Evolutionary conservation across 1,140 invertebrate genomes (phyloP).

Genomic region (Panagrolaimus sp.): DNA sequence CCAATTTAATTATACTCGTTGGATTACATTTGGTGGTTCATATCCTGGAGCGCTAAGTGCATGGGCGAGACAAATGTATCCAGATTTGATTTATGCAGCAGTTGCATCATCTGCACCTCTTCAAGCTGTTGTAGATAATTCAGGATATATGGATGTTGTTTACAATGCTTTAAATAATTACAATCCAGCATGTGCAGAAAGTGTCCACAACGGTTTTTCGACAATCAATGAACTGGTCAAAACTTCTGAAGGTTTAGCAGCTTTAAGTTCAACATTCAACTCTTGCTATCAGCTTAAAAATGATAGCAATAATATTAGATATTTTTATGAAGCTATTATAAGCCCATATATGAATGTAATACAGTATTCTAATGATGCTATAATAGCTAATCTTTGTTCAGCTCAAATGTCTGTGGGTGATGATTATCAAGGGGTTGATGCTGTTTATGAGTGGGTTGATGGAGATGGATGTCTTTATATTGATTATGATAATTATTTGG

Average conservation of each 20-base stretch:
- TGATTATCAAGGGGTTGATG: conserved; percentile 15
- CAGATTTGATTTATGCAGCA: conserved; percentile 74
- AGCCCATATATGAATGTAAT: not conserved
- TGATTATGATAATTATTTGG: not conserved
- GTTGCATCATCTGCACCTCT: conserved; percentile 83
- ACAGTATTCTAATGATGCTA: not conserved
- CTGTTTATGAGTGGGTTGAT: conserved; percentile 14
- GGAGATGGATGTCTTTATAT: not conserved
- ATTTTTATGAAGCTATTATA: conserved; percentile 11
- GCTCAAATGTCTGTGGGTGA: not conserved
- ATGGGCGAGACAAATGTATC: conserved; percentile 81
- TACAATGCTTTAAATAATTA: not conserved
- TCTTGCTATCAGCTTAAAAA: conserved; percentile 17
- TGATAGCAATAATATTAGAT: too few relatives aligned
- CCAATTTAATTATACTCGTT: conserved; percentile 63
- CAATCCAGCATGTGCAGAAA: not conserved
- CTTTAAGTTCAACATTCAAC: conserved; percentile 25
- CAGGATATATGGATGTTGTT: conserved; percentile 24
- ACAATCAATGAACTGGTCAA: conserved; percentile 5
- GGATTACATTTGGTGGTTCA: conserved; percentile 85
- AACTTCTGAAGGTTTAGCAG: not conserved
- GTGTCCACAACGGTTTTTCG: not conserved
- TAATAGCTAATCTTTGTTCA: too few relatives aligned
- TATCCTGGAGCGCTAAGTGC: conserved; percentile 74
- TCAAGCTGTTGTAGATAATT: conserved; percentile 70